These are phyloP conservation scores for Salvelinus fontinalis DNA, from an alignment of 2,113 vertebrate genomes.

Conservation along the genomic window DNA sequence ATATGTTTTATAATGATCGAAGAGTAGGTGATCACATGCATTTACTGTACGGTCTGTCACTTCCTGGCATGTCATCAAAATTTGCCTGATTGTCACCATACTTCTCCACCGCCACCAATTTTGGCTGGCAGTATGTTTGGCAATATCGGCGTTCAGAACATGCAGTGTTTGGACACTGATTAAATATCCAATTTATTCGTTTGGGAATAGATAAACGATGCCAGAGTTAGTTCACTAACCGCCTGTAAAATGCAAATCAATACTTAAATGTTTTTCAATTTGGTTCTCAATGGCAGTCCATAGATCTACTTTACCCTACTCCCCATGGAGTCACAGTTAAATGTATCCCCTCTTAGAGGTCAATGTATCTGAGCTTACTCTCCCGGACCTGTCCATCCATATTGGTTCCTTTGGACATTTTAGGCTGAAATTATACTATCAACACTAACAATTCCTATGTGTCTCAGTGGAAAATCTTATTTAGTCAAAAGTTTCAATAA, in stretches of 20 bases:
- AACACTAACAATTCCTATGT: constrained; percentile 20
- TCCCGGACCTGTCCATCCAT: constrained; percentile 4
- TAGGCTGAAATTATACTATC: constrained; percentile 14
- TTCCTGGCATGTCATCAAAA: neutral
- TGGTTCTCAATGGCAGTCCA: constrained; percentile 3
- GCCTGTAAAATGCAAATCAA: constrained; percentile 31
- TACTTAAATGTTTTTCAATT: neutral
- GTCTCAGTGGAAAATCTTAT: constrained; percentile 21
- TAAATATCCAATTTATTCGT: constrained; percentile 35
- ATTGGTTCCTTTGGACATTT: constrained; percentile 14
- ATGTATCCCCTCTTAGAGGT: neutral
- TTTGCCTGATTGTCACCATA: neutral
- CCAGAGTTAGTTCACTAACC: constrained; percentile 33
- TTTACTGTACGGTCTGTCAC: neutral
- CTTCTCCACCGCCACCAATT: neutral
- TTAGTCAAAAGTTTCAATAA: constrained; percentile 25
- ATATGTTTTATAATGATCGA: neutral
- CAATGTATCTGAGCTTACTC: neutral
- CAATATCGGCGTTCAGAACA: constrained; percentile 2
- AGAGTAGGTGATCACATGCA: neutral
- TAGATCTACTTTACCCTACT: neutral
- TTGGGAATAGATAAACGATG: constrained; percentile 36
- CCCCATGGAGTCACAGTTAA: neutral
- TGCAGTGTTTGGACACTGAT: constrained; percentile 22
- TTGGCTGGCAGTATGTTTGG: neutral